These are phyloP conservation scores for Haliclona indistincta DNA, from an alignment of 37 sponge, comb jelly and placozoan genomes.

Conservation along the genomic window DNA sequence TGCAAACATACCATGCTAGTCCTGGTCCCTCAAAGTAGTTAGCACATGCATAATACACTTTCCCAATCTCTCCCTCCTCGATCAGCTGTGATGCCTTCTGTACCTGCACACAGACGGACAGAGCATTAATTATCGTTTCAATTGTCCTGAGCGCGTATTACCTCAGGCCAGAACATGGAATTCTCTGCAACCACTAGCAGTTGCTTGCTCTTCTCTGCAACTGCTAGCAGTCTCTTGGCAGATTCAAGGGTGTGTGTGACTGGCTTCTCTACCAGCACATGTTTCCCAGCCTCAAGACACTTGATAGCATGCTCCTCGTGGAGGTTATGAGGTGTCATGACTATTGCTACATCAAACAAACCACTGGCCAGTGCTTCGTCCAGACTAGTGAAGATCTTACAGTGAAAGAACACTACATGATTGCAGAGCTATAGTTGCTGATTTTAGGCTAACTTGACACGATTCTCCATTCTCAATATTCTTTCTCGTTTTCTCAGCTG, in stretches of 20 bases:
- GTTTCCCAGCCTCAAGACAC: constrained; percentile 47
- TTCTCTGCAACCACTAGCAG: constrained; percentile 62
- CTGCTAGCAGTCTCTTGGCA: constrained; percentile 19
- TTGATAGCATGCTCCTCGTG: constrained; percentile 30
- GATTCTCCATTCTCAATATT: background rate
- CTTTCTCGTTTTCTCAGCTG: background rate
- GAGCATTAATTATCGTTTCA: background rate
- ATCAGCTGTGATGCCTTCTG: constrained; percentile 39
- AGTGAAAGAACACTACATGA: too few relatives aligned
- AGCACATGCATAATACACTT: constrained; percentile 39
- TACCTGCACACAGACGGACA: constrained; percentile 44
- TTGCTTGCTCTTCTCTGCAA: background rate
- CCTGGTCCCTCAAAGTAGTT: constrained; percentile 59
- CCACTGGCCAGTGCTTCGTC: too few relatives aligned
- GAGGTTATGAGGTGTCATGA: constrained; percentile 62
- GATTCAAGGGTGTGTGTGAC: constrained; percentile 31
- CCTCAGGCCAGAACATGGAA: constrained; percentile 61
- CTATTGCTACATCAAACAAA: constrained; percentile 41
- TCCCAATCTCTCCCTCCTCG: constrained; percentile 30
- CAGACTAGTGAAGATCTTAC: background rate
- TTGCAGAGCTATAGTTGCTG: too few relatives aligned
- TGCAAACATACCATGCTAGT: constrained; percentile 12
- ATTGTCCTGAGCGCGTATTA: background rate
- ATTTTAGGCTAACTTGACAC: constrained; percentile 21
- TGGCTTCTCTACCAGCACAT: constrained; percentile 68